Conservation (phyloP, 2,797 vertebrate species). For the Limnodromus scolopaceus region DNA sequence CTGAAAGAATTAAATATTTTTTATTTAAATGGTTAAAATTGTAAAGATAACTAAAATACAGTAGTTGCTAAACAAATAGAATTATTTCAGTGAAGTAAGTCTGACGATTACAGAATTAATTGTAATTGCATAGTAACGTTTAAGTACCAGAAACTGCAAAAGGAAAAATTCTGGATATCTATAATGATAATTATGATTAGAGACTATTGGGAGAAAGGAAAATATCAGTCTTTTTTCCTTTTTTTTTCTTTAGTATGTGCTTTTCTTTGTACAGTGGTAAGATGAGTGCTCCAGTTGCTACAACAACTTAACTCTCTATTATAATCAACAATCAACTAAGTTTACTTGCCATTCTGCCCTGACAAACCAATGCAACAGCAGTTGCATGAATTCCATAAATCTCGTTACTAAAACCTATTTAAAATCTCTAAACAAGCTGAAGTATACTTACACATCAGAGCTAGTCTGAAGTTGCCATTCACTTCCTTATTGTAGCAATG, state of each 20-base stretch:
- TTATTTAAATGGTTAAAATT: not conserved
- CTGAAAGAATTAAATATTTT: not conserved
- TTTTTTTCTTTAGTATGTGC: not conserved
- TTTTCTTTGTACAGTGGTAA: not conserved
- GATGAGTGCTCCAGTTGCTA: slow-evolving; percentile 46
- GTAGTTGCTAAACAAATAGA: not conserved
- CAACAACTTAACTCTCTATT: slow-evolving; percentile 54
- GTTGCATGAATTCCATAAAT: not conserved
- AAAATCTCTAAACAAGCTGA: not conserved
- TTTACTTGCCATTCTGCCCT: slow-evolving; percentile 44
- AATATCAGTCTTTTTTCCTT: not conserved
- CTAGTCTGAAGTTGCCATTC: not conserved
- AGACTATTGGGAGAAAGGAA: not conserved
- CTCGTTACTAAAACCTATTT: not conserved
- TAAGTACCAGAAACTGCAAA: not conserved
- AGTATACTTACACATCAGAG: not conserved
- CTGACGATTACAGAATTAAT: slow-evolving; percentile 21
- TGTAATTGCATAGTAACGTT: slow-evolving; percentile 19
- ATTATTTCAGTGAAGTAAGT: not conserved
- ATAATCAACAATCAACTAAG: slow-evolving; percentile 34
- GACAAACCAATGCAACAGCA: slow-evolving; percentile 7
- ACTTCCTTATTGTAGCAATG: not conserved
- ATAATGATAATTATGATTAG: slow-evolving; percentile 17
- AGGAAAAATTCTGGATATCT: slow-evolving; percentile 31
- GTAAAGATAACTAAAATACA: not conserved